Evolutionary conservation across 2,888 invertebrate genomes (phyloP).

Genomic region (Deilephila porcellus): DNA sequence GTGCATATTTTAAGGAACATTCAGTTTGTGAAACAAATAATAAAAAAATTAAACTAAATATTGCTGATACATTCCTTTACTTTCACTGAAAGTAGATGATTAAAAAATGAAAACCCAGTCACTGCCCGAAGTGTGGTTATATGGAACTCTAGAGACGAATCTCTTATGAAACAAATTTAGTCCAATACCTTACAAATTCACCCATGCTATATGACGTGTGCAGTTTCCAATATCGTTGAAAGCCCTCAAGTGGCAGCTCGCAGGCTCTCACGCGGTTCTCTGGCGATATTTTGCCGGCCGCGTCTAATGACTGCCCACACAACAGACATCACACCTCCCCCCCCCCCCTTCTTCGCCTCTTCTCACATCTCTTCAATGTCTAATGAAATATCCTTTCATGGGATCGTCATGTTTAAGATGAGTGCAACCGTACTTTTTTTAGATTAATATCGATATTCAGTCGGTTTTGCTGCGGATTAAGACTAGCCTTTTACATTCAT

Average conservation of each 20-base stretch:
- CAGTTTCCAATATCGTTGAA: slow-evolving; percentile 25
- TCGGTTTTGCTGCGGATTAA: no score
- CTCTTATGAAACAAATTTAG: not conserved
- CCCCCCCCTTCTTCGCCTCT: not conserved
- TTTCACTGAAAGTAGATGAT: no score
- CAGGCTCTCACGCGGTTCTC: not conserved
- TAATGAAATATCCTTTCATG: not conserved
- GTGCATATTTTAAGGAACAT: no score
- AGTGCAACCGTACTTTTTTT: no score
- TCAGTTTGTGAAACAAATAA: no score
- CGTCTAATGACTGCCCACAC: slow-evolving; percentile 23
- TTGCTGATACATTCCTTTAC: no score
- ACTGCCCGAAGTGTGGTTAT: no score
- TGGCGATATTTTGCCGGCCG: slow-evolving; percentile 19
- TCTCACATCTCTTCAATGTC: not conserved
- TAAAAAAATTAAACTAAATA: no score
- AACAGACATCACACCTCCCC: not conserved
- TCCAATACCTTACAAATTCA: no score
- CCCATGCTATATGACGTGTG: not conserved
- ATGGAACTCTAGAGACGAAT: not conserved
- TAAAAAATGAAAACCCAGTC: not conserved
- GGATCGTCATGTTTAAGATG: no score
- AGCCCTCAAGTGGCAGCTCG: slow-evolving; percentile 19
- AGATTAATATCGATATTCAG: no score
- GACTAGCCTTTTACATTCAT: no score